These are phyloP conservation scores for Phataginus tricuspis DNA, from an alignment of 2,797 vertebrate species.

Conservation along the genomic window DNA sequence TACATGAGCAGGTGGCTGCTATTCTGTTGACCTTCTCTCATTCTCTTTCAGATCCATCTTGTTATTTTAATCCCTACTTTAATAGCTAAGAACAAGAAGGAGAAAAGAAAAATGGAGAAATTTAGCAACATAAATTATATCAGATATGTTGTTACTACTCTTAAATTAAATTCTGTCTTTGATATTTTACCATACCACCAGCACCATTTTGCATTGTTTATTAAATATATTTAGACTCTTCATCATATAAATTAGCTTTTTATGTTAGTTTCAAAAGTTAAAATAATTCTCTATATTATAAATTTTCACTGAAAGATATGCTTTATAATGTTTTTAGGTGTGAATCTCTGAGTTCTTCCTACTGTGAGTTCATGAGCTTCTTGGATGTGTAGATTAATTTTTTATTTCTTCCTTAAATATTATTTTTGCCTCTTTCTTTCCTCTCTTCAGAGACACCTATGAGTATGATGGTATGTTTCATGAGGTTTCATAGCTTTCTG, in stretches of 20 bases:
- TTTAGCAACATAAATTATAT: slow-evolving; percentile 16
- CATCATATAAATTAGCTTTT: neutral
- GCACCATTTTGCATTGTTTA: neutral
- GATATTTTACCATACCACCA: neutral
- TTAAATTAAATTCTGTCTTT: neutral
- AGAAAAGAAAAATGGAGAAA: neutral
- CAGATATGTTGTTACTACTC: neutral
- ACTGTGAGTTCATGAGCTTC: neutral
- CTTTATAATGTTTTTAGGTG: neutral
- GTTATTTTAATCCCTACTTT: neutral
- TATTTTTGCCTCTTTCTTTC: neutral
- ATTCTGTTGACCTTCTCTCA: slow-evolving; percentile 52
- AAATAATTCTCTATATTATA: neutral
- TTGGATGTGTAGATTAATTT: neutral
- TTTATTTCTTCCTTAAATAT: neutral
- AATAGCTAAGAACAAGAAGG: neutral
- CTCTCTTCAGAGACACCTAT: neutral
- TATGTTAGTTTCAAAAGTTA: neutral
- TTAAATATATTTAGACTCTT: neutral
- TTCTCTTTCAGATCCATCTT: neutral
- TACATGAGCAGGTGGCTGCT: slow-evolving; percentile 21
- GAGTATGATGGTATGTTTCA: neutral
- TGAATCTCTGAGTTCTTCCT: neutral
- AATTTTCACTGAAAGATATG: neutral
- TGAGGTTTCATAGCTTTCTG: neutral